Percentiles rank a stretch among this genome's conserved stretches.
Evolutionary conservation across 2,113 vertebrate species (phyloP).

Genomic region (Hepsetus odoe): DNA sequence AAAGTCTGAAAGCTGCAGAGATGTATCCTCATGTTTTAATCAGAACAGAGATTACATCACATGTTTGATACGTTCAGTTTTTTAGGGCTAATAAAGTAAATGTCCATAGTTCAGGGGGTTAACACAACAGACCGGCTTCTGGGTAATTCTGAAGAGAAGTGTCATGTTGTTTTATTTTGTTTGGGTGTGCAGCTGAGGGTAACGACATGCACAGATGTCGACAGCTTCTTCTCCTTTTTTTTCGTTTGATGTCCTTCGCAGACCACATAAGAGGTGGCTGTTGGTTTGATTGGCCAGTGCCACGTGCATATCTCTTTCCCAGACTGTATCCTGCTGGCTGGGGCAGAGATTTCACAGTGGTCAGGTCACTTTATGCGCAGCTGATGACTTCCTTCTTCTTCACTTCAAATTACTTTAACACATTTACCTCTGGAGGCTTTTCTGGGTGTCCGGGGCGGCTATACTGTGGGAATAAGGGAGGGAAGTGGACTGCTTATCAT

Average conservation of each 20-base stretch:
- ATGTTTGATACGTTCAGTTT: too few species aligned
- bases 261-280: conserved; percentile 32
- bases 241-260: conserved; percentile 31
- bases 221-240: neutral
- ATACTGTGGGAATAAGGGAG: neutral
- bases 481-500: conserved; percentile 8
- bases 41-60: too few species aligned
- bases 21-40: too few species aligned
- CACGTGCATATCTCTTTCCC: conserved; percentile 66
- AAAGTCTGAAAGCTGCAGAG: too few species aligned
- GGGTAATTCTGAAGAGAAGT: neutral
- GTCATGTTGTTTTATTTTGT: conserved; percentile 22
- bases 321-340: conserved; percentile 73
- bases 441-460: conserved; percentile 41
- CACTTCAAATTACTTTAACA: conserved; percentile 79
- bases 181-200: neutral
- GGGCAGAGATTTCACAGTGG: conserved; percentile 77
- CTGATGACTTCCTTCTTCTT: conserved; percentile 81
- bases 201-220: conserved; percentile 36
- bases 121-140: neutral
- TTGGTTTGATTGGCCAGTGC: conserved; percentile 40
- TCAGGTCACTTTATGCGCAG: conserved; percentile 77
- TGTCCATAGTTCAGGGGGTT: neutral
- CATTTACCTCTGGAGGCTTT: conserved; percentile 56
- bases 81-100: too few species aligned